A percentile compares a stretch with the other conserved stretches of the same genome.
phyloP scores from a whole-genome alignment of 2,888 invertebrate species.

The Rhagium mordax region DNA sequence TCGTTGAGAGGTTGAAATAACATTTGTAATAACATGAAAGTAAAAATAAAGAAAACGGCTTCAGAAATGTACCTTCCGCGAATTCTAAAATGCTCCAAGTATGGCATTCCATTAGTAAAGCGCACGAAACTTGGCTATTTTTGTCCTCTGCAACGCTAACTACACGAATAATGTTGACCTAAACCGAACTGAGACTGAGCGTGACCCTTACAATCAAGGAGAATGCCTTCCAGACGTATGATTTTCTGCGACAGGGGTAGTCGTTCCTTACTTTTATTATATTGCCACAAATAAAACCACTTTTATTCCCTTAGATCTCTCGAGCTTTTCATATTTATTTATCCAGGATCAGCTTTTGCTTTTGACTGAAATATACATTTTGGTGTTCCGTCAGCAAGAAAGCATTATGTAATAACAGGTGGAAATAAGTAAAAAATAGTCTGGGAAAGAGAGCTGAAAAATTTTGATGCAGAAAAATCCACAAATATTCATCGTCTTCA shows the following conservation, averaged over 20 bases:
- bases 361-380: conserved; percentile 7
- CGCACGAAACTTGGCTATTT: not conserved
- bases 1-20: not conserved
- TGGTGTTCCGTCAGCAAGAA: conserved; percentile 10
- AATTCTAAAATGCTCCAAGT: not conserved
- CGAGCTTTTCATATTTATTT: conserved; percentile 31
- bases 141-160: conserved; percentile 17
- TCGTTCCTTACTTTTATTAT: conserved; percentile 23
- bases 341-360: conserved; percentile 7
- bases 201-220: conserved; percentile 26
- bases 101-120: not conserved
- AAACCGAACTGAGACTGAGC: conserved; percentile 18
- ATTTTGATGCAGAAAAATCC: not conserved
- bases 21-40: not conserved
- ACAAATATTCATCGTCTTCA: too few species aligned
- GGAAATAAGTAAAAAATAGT: conserved; percentile 3
- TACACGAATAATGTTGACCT: conserved; percentile 16
- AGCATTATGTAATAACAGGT: conserved; percentile 5
- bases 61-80: not conserved
- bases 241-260: conserved; percentile 3
- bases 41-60: not conserved
- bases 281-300: conserved; percentile 22
- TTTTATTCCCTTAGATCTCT: conserved; percentile 18
- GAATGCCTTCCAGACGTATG: conserved; percentile 28
- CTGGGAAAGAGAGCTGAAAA: not conserved